phyloP scores from a whole-genome alignment of 2,888 invertebrate species.

The Poecilobothrus nobilitatus region DNA sequence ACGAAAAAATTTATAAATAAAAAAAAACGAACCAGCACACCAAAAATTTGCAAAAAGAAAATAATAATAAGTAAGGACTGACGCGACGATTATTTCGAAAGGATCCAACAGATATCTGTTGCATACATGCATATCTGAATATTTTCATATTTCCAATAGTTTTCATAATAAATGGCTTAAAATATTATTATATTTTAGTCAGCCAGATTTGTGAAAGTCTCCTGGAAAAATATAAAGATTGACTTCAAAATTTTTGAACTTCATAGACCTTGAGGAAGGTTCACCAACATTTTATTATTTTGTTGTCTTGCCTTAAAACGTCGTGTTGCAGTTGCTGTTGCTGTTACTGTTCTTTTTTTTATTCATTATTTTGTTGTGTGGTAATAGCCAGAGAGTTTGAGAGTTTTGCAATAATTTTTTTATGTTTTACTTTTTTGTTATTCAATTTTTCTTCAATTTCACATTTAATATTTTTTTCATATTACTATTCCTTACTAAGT shows the following conservation, averaged over 20 bases:
- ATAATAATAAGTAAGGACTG: background rate
- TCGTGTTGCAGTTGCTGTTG: background rate
- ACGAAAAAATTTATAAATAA: too few relatives aligned
- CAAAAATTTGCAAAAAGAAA: too few relatives aligned
- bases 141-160: background rate
- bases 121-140: background rate
- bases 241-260: slow-evolving; percentile 22
- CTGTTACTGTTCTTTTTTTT: background rate
- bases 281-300: slow-evolving; percentile 24
- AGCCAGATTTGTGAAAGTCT: background rate
- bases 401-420: too few relatives aligned
- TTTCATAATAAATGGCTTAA: background rate
- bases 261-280: slow-evolving; percentile 26
- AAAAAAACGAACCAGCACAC: too few relatives aligned
- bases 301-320: background rate
- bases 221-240: background rate
- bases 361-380: too few relatives aligned
- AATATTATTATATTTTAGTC: background rate
- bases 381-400: too few relatives aligned
- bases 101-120: background rate
- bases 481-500: background rate
- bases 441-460: too few relatives aligned
- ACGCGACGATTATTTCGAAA: background rate
- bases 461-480: too few relatives aligned
- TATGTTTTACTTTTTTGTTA: too few relatives aligned